These are phyloP conservation scores for Agrotis segetum DNA, from an alignment of 2,888 invertebrate species.

Conservation along the genomic window DNA sequence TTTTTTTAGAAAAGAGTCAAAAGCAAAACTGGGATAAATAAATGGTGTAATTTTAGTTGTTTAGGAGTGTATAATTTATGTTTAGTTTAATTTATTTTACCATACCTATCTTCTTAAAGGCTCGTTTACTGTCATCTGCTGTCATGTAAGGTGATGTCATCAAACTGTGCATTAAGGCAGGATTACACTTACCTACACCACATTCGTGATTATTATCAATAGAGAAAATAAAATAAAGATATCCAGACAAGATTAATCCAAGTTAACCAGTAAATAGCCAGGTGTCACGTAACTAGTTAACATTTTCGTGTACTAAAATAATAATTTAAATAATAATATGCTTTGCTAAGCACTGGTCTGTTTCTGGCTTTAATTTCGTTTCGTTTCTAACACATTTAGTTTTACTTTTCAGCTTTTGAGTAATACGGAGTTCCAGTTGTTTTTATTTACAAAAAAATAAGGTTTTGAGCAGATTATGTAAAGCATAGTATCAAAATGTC, in stretches of 20 bases:
- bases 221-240: too few relatives aligned
- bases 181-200: slow-evolving; percentile 9
- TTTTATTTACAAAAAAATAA: too few relatives aligned
- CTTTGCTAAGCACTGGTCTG: not conserved
- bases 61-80: too few relatives aligned
- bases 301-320: too few relatives aligned
- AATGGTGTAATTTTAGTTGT: too few relatives aligned
- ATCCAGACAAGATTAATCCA: too few relatives aligned
- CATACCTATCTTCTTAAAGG: slow-evolving; percentile 21
- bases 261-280: too few relatives aligned
- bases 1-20: not conserved
- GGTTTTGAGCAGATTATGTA: too few relatives aligned
- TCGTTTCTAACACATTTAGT: not conserved
- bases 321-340: too few relatives aligned
- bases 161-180: slow-evolving; percentile 18
- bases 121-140: slow-evolving; percentile 12
- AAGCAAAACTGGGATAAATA: not conserved
- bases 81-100: not conserved
- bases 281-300: too few relatives aligned
- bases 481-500: too few relatives aligned
- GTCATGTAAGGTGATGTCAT: slow-evolving; percentile 28
- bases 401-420: too few relatives aligned
- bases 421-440: not conserved
- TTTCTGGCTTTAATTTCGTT: not conserved
- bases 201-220: rapidly evolving